Evolutionary conservation across 2,113 vertebrate genomes (phyloP), one percentile per base, ranked within the genome.

Genomic region (Petrocephalus zakoni): DNA sequence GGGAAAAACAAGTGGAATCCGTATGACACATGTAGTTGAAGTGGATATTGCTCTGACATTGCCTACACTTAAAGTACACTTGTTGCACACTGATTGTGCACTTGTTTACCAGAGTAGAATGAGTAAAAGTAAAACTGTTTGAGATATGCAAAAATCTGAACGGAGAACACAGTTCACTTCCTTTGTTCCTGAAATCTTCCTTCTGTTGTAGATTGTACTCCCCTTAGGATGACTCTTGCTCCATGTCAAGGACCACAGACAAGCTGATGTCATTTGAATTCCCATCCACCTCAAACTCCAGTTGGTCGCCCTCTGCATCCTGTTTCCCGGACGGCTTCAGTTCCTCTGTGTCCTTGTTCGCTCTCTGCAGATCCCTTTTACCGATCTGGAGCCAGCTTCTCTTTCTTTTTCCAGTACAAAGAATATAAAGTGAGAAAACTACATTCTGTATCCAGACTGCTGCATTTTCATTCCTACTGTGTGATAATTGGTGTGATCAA

Each of bases 261-360:
- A 95, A 89, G 0, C 68, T 92, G 78, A 93, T 87, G 0, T 95
- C 90, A 83, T 92, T 92, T 29, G 91, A 92, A 90, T 88, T 93
- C 68, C 49, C 29, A 4, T 82, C 87, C 15, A 90, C 90, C 6
- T 91, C 87, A 87, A 83, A 84, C 0, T 68, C 91, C 10, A 87
- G 90, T 0, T 87, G 81, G 19, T 75, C 83, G 49, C 81, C 47
- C 4, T 88, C 42, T 15, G 90, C 81, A n/a, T 92, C 89, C 42
- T 68, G 61, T 61, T 90, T 92, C 13, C 92, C 37, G 0, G 10
- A 34, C n/a, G 90, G 88, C 29, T 90, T 94, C 92, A 93, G 93
- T 93, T 94, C 95, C 90, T 95, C 93, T 0, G 94, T 93, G 88
- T 93, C 93, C 0, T 46, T 34, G 53, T 92, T 89, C 11, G 94